These are phyloP conservation scores for Cyclophora albipunctata DNA, from an alignment of 2,888 invertebrate genomes.

Conservation along the genomic window DNA sequence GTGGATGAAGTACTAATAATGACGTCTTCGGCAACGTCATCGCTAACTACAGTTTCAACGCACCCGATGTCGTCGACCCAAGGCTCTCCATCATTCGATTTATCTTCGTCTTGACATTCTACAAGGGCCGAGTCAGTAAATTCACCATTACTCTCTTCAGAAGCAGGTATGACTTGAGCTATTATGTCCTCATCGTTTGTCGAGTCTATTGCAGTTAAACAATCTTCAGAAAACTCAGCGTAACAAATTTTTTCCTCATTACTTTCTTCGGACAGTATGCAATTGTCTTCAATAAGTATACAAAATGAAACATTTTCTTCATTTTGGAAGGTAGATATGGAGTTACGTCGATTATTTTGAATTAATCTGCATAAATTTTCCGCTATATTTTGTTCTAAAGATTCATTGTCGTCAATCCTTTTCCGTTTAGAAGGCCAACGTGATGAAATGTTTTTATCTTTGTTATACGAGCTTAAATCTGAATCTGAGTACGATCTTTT, in stretches of 20 bases:
- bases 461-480: slow-evolving; percentile 34
- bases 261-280: slow-evolving; percentile 52
- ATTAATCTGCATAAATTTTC: slow-evolving; percentile 42
- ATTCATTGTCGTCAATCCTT: slow-evolving; percentile 29
- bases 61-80: slow-evolving; percentile 68
- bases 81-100: slow-evolving; percentile 33
- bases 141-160: slow-evolving; percentile 20
- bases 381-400: slow-evolving; percentile 29
- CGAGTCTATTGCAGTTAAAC: slow-evolving; percentile 28
- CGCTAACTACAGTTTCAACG: slow-evolving; percentile 63
- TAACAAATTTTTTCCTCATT: slow-evolving; percentile 47
- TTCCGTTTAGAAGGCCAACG: slow-evolving; percentile 41
- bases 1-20: slow-evolving; percentile 28
- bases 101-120: slow-evolving; percentile 30
- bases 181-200: slow-evolving; percentile 11
- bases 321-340: slow-evolving; percentile 51
- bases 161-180: slow-evolving; percentile 3
- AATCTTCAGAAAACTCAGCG: slow-evolving; percentile 41
- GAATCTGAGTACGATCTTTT: slow-evolving; percentile 64
- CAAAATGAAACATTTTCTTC: slow-evolving; percentile 61
- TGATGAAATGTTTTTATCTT: slow-evolving; percentile 21
- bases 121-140: slow-evolving; percentile 27
- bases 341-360: slow-evolving; percentile 56
- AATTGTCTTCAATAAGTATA: slow-evolving; percentile 58
- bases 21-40: slow-evolving; percentile 57